Evolutionary conservation across 2,888 invertebrate species (phyloP).

Genomic region (Neria commutata): DNA sequence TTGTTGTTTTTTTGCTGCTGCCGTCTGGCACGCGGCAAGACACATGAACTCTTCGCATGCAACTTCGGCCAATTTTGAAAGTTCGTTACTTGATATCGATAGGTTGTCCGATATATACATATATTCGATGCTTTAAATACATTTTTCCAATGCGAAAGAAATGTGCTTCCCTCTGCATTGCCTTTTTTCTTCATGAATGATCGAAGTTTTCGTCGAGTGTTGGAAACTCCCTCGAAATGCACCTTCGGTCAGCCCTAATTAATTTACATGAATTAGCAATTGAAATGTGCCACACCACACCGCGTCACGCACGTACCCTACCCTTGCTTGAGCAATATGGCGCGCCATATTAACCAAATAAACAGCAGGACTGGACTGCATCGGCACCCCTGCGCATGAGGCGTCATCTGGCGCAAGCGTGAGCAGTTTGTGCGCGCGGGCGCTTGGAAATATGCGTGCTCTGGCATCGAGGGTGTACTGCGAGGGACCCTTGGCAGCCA

Average conservation of each 20-base stretch:
- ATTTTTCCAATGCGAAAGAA: too few relatives aligned
- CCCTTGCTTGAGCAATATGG: not conserved
- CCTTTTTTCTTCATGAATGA: too few relatives aligned
- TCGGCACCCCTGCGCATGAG: too few relatives aligned
- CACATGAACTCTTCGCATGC: too few relatives aligned
- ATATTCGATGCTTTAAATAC: too few relatives aligned
- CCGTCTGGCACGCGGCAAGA: too few relatives aligned
- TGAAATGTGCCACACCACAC: slow-evolving; percentile 26
- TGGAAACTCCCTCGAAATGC: not conserved
- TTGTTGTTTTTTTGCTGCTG: too few relatives aligned
- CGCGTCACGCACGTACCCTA: not conserved
- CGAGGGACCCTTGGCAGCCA: not conserved
- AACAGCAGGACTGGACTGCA: slow-evolving; percentile 11
- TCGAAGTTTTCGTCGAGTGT: not conserved
- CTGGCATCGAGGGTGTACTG: not conserved
- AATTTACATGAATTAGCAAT: slow-evolving; percentile 51
- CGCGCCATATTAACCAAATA: slow-evolving; percentile 6
- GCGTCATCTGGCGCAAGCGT: slow-evolving; percentile 30
- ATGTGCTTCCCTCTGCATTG: too few relatives aligned
- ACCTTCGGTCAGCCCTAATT: slow-evolving; percentile 34
- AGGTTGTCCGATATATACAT: too few relatives aligned
- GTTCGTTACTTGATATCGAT: too few relatives aligned
- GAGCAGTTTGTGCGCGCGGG: slow-evolving; percentile 1
- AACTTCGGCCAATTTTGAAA: too few relatives aligned
- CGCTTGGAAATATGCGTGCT: not conserved